Evolutionary conservation across 2,888 invertebrate genomes (phyloP), one percentile per base, ranked within the genome.

Genomic region (Pyrgus malvae): DNA sequence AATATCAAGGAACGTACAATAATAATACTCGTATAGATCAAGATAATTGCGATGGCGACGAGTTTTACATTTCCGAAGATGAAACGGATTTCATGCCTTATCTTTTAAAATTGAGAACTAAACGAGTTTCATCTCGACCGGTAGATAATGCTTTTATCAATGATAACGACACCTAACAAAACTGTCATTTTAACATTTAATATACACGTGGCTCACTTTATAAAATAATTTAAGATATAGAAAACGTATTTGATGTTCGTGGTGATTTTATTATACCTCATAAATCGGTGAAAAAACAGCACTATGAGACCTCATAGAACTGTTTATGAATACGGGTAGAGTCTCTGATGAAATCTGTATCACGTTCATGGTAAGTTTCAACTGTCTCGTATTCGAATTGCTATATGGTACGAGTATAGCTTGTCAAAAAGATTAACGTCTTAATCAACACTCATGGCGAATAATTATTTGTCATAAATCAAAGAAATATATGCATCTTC

Each of bases 381-480:
- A 46, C 35, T 29, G 19, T 35, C 46, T 4, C 29, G 9, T 11
- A 19, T 31, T 29, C 19, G 16, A 16, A 48, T 48, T 27, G 48
- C 48, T 16, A 37, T 37, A 46, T 21, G 16, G 14, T 27, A 35
- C 27, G n/a, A n/a, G n/a, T n/a, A n/a, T n/a, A 37, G 16, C 12
- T 11, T 37, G 35, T 37, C 37, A 48, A 25, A 48, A 27, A 37
- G 25, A 48, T 37, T 37, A 48, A 48, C 37, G 27, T 48, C 37
- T 46, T 48, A 48, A 48, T 48, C 37, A 48, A 8, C 27, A 37
- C 37, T 37, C 48, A 17, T 17, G 8, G 37, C 37, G 11, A 48
- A 27, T 48, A 48, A 48, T 48, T 48, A 37, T 48, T 48, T 23
- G n/a, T 37, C 37, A 27, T 48, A 37, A 48, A 37, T 48, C 48